A percentile compares a stretch with the other conserved stretches of the same genome.
phyloP scores from a whole-genome alignment of 2,888 invertebrate species.

The Hermodice carunculata region DNA sequence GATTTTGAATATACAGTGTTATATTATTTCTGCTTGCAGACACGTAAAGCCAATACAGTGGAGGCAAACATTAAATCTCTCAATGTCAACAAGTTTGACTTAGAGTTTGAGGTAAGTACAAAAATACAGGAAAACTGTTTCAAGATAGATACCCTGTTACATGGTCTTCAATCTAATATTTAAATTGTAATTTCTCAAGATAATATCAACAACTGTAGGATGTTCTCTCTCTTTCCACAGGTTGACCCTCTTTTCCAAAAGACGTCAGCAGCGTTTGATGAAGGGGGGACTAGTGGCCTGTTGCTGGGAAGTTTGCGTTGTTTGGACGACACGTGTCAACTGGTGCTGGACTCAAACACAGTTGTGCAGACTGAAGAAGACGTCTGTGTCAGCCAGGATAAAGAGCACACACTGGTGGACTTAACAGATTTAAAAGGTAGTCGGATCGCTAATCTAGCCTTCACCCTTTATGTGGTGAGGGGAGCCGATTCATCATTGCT shows the following conservation, averaged over 20 bases:
- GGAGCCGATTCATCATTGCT: no score
- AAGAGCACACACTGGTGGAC: neutral
- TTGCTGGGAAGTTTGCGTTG: conserved; percentile 62
- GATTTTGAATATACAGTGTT: no score
- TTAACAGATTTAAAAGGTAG: conserved; percentile 4
- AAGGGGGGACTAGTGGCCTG: conserved; percentile 69
- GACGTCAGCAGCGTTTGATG: conserved; percentile 70
- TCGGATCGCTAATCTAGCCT: no score
- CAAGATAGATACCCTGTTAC: neutral
- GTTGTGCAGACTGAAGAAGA: conserved; percentile 38
- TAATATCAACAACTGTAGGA: neutral
- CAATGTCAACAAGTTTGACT: conserved; percentile 66
- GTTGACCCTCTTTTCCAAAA: conserved; percentile 71
- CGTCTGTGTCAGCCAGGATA: neutral
- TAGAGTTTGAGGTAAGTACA: conserved; percentile 66
- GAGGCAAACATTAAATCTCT: conserved; percentile 69
- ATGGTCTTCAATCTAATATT: neutral
- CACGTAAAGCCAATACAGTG: conserved; percentile 60
- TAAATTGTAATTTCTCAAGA: neutral
- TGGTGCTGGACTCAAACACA: conserved; percentile 67
- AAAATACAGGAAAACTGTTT: neutral
- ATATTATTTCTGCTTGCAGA: no score
- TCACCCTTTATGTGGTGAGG: no score
- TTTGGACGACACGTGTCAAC: conserved; percentile 63
- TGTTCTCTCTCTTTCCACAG: conserved; percentile 38